phyloP scores from a whole-genome alignment of 2,888 invertebrate species.

The Molanna angustata region DNA sequence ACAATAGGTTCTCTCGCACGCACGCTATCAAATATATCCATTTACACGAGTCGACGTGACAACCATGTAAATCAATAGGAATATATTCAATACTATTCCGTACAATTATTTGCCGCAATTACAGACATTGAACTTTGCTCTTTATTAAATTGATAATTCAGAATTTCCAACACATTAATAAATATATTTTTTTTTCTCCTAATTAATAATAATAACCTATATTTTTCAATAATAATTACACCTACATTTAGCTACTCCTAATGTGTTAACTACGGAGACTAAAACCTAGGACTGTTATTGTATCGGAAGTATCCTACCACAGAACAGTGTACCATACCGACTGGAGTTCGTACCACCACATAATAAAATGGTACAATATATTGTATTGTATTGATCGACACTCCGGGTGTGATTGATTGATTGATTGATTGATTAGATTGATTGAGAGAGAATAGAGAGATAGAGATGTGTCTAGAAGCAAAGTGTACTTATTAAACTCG shows the following conservation, averaged over 20 bases:
- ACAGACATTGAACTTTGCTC: constrained; percentile 27
- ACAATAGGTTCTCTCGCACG: constrained; percentile 6
- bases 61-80: constrained; percentile 12
- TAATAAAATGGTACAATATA: constrained; percentile 16
- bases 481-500: too few relatives aligned
- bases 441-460: too few relatives aligned
- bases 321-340: neutral
- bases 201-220: constrained; percentile 31
- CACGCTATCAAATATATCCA: constrained; percentile 18
- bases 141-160: constrained; percentile 28
- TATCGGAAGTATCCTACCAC: constrained; percentile 24
- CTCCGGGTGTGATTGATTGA: too few relatives aligned
- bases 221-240: constrained; percentile 32
- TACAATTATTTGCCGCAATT: constrained; percentile 23
- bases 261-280: constrained; percentile 31
- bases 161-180: constrained; percentile 33
- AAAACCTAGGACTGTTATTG: constrained; percentile 22
- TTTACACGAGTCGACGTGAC: too few relatives aligned
- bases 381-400: constrained; percentile 8
- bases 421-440: too few relatives aligned
- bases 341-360: neutral
- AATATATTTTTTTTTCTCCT: constrained; percentile 32
- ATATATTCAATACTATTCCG: constrained; percentile 21
- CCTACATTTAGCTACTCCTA: constrained; percentile 32
- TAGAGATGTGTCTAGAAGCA: too few relatives aligned